Evolutionary conservation across 2,113 vertebrate genomes (phyloP).

Genomic region (Brachyhypopomus occidentalis): DNA sequence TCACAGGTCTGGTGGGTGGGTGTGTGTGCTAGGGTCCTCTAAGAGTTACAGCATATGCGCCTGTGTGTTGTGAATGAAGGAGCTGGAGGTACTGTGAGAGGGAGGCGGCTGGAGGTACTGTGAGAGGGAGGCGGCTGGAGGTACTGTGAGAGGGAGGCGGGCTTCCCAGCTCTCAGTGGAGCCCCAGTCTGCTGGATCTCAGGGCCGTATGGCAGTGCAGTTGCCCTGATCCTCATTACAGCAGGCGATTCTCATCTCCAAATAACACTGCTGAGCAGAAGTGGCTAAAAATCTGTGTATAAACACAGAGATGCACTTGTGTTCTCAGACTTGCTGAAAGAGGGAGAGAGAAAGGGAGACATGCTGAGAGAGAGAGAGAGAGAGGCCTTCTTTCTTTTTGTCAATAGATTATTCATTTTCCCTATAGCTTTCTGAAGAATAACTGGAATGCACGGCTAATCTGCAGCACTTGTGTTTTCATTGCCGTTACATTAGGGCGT

Average conservation of each 20-base stretch:
- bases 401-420: not conserved
- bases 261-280: constrained; percentile 20
- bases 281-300: constrained; percentile 7
- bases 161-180: not conserved
- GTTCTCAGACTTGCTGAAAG: not conserved
- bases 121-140: not conserved
- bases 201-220: constrained; percentile 24
- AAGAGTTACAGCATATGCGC: not conserved
- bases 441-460: not conserved
- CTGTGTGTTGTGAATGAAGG: not conserved
- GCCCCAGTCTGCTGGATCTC: constrained; percentile 22
- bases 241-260: constrained; percentile 32
- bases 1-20: not conserved
- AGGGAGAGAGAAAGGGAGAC: not conserved
- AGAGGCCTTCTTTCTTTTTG: not conserved
- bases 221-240: constrained; percentile 52
- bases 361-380: not conserved
- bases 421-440: not conserved
- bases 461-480: not conserved
- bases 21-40: not conserved
- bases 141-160: constrained; percentile 13
- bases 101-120: not conserved
- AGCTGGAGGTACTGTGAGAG: not conserved
- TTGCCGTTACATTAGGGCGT: not conserved
- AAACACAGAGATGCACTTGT: not conserved